These are phyloP conservation scores for Dendrolimus pini DNA, from an alignment of 2,888 invertebrate species.

Conservation along the genomic window DNA sequence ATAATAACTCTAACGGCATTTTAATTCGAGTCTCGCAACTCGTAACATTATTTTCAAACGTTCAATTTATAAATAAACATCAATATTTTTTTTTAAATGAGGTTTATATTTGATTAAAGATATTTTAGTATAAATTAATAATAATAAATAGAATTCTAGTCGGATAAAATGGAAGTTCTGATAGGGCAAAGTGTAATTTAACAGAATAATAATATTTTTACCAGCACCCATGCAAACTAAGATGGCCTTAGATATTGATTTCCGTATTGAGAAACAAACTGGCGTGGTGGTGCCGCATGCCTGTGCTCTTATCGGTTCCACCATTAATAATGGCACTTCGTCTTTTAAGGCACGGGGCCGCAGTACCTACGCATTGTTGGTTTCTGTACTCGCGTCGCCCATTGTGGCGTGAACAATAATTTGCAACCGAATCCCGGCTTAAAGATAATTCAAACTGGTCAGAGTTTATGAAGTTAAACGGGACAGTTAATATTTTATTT, in stretches of 20 bases:
- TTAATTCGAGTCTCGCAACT: too few species aligned
- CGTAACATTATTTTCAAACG: too few species aligned
- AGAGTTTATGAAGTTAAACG: not conserved
- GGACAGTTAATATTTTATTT: too few species aligned
- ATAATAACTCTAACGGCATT: too few species aligned
- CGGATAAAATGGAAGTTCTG: too few species aligned
- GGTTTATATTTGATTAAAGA: too few species aligned
- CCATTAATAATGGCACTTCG: conserved; percentile 46
- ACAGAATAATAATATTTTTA: not conserved
- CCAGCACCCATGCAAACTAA: conserved; percentile 13
- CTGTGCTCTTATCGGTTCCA: conserved; percentile 33
- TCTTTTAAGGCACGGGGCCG: conserved; percentile 39
- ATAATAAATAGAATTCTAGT: too few species aligned
- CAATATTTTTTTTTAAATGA: too few species aligned
- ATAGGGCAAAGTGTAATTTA: not conserved
- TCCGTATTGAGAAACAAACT: conserved; percentile 33
- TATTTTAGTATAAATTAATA: too few species aligned
- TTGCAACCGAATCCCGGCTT: conserved; percentile 46
- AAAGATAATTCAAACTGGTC: not conserved
- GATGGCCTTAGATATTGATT: conserved; percentile 28
- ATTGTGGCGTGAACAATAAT: conserved; percentile 55
- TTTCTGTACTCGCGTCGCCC: conserved; percentile 33
- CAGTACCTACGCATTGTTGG: conserved; percentile 36
- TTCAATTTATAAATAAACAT: too few species aligned
- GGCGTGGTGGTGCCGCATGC: conserved; percentile 28